Percentiles rank a stretch among this genome's conserved stretches.
These are phyloP conservation scores for Pandemis corylana DNA, from an alignment of 2,888 invertebrate genomes.

Conservation along the genomic window DNA sequence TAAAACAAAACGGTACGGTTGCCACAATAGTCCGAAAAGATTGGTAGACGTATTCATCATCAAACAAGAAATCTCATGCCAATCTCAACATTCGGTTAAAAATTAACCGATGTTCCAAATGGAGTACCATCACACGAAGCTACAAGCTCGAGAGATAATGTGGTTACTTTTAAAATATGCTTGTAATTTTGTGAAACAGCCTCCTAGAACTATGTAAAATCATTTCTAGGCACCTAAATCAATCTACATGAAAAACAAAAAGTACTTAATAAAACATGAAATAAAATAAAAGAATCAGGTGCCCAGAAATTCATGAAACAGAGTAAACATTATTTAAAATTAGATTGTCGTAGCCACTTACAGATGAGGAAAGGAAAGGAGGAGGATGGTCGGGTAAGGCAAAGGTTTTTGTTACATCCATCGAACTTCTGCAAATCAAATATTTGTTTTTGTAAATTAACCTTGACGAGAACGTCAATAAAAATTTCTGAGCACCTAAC, in stretches of 20 bases:
- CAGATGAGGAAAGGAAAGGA: constrained; percentile 52
- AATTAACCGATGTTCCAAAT: neutral
- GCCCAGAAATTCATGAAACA: constrained; percentile 34
- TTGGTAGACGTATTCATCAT: neutral
- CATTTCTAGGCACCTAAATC: constrained; percentile 31
- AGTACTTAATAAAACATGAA: neutral
- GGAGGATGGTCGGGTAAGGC: constrained; percentile 55
- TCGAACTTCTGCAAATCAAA: constrained; percentile 77
- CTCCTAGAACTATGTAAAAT: neutral
- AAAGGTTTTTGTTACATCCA: constrained; percentile 66
- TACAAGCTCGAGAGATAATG: neutral
- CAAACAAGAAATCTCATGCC: neutral
- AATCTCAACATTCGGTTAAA: neutral
- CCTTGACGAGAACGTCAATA: neutral
- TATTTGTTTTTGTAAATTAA: constrained; percentile 32
- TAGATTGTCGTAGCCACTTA: constrained; percentile 48
- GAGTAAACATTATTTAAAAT: neutral
- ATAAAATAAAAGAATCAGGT: constrained; percentile 19
- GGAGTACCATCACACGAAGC: neutral
- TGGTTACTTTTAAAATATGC: neutral
- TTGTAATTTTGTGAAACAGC: neutral
- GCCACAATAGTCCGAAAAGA: neutral
- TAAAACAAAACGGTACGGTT: neutral
- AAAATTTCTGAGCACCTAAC: constrained; percentile 39
- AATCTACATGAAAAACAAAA: neutral